phyloP scores from a whole-genome alignment of 2,113 vertebrate genomes.

The Solenodon paradoxus region DNA sequence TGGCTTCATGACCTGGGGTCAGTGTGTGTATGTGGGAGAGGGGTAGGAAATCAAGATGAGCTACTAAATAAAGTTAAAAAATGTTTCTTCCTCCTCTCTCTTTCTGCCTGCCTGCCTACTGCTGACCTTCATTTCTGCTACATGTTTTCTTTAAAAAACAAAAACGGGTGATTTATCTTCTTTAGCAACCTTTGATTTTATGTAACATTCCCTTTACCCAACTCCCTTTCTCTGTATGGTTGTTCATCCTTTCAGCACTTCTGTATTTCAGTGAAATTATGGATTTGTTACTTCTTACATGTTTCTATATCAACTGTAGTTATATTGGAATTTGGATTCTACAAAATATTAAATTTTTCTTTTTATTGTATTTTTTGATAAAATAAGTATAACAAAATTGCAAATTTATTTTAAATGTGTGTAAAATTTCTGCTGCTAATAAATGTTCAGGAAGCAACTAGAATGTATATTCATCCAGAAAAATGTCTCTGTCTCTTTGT shows the following conservation, averaged over 20 bases:
- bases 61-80: no score
- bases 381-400: background rate
- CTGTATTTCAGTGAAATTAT: background rate
- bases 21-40: no score
- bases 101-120: no score
- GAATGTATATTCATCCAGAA: background rate
- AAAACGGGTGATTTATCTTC: background rate
- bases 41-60: no score
- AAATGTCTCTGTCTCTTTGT: constrained; percentile 35
- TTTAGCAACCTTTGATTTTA: background rate
- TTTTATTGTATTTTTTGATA: background rate
- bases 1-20: no score
- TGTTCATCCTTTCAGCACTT: background rate
- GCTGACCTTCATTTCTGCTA: no score
- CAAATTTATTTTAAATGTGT: background rate
- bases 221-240: background rate
- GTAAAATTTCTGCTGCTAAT: background rate
- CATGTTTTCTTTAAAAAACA: no score
- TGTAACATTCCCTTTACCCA: background rate
- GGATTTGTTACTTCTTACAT: background rate
- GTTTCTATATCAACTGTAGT: background rate
- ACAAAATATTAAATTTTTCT: background rate
- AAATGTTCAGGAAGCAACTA: background rate
- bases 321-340: background rate
- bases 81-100: no score